Percentiles rank a stretch among this genome's conserved stretches.
These are phyloP conservation scores for Barypeithes pellucidus DNA, from an alignment of 2,888 invertebrate species.

Conservation along the genomic window DNA sequence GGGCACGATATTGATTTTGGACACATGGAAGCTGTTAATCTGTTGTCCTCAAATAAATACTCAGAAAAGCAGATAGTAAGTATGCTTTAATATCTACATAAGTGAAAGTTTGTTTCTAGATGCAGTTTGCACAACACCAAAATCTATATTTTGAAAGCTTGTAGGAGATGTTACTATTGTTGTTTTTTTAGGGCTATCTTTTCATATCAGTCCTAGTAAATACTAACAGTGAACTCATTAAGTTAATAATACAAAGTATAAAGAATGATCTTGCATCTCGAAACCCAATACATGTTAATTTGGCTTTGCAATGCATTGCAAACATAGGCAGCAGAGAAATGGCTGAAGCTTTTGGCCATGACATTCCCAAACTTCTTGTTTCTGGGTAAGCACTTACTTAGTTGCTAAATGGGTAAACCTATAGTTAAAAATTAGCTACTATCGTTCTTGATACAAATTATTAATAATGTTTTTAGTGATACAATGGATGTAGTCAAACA, in stretches of 20 bases:
- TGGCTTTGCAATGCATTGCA: slow-evolving; percentile 99
- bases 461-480: slow-evolving; percentile 76
- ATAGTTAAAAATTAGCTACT: background rate
- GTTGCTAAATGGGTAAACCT: slow-evolving; percentile 30
- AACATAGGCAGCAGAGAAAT: slow-evolving; percentile 99
- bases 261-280: slow-evolving; percentile 97
- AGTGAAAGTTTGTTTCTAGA: background rate
- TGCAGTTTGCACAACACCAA: background rate
- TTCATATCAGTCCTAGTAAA: slow-evolving; percentile 99
- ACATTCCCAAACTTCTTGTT: slow-evolving; percentile 98
- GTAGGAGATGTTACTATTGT: too few species aligned
- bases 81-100: slow-evolving; percentile 5
- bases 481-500: slow-evolving; percentile 99
- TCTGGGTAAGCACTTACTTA: slow-evolving; percentile 81
- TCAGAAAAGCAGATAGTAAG: slow-evolving; percentile 99
- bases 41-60: slow-evolving; percentile 99
- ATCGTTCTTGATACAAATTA: background rate
- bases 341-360: slow-evolving; percentile 99
- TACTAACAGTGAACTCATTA: slow-evolving; percentile 98
- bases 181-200: slow-evolving; percentile 91
- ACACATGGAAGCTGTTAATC: slow-evolving; percentile 99
- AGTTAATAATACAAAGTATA: slow-evolving; percentile 98
- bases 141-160: too few species aligned
- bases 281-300: slow-evolving; percentile 98
- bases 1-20: slow-evolving; percentile 99